phyloP scores from a whole-genome alignment of 2,888 invertebrate species.

The Rhagophthalmus giganteus region DNA sequence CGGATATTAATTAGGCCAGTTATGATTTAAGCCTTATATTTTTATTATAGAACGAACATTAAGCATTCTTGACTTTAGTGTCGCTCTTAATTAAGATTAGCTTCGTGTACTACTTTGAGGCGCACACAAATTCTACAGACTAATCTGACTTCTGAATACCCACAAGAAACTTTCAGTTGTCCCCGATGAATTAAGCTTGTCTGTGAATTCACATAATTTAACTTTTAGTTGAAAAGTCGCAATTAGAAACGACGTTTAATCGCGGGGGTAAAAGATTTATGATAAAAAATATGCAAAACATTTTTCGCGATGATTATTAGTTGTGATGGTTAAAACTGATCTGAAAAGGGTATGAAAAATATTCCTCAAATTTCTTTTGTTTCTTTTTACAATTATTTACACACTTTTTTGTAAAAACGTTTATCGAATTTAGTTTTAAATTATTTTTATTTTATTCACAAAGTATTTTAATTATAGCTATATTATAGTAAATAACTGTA shows the following conservation, averaged over 20 bases:
- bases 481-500: no score
- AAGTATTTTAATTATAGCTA: no score
- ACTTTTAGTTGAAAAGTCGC: neutral
- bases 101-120: neutral
- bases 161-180: neutral
- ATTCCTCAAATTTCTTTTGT: no score
- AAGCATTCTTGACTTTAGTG: neutral
- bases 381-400: no score
- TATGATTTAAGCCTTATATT: no score
- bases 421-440: no score
- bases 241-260: neutral
- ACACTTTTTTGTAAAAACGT: no score
- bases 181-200: neutral
- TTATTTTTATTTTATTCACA: no score
- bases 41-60: neutral
- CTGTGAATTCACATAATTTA: neutral
- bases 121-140: neutral
- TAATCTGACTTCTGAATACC: neutral
- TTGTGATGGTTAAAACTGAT: no score
- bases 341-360: no score
- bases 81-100: neutral
- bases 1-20: neutral
- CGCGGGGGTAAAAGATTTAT: neutral
- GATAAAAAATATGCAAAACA: neutral
- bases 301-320: no score